phyloP scores from a whole-genome alignment of 53 echinoderm and acorn worm genomes.

The Paracentrotus lividus region DNA sequence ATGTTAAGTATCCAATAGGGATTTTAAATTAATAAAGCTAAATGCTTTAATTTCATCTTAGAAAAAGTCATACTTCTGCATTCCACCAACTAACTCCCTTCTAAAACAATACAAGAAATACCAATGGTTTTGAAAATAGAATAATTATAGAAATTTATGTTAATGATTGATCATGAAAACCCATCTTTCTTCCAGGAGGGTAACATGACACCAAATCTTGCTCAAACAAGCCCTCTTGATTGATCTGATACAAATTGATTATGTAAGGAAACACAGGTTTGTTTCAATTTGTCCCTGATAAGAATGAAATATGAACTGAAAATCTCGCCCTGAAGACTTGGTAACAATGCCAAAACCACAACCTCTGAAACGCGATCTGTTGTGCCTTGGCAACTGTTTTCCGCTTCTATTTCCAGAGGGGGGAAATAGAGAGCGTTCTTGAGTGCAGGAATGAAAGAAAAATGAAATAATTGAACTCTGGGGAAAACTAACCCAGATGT shows the following conservation, averaged over 20 bases:
- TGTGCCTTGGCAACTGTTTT: slow-evolving; percentile 1
- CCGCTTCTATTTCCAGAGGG: slow-evolving; percentile 5
- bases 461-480: slow-evolving; percentile 39
- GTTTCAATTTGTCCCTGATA: slow-evolving; percentile 20
- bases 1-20: too few relatives aligned
- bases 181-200: background rate
- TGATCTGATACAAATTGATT: slow-evolving; percentile 36
- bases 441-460: background rate
- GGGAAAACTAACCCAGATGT: background rate
- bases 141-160: background rate
- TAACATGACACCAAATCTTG: background rate
- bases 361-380: slow-evolving; percentile 14
- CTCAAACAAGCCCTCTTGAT: background rate
- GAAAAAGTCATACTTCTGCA: too few relatives aligned
- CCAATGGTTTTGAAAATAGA: background rate
- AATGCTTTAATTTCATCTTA: too few relatives aligned
- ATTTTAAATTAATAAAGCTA: too few relatives aligned
- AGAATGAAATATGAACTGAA: slow-evolving; percentile 32
- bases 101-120: background rate
- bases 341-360: slow-evolving; percentile 18
- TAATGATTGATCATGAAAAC: background rate
- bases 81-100: too few relatives aligned
- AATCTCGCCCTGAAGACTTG: background rate
- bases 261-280: slow-evolving; percentile 24
- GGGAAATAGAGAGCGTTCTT: background rate